Evolutionary conservation across 2,888 invertebrate genomes (phyloP), one percentile per base, ranked within the genome.

Genomic region (Pelosia muscerda): DNA sequence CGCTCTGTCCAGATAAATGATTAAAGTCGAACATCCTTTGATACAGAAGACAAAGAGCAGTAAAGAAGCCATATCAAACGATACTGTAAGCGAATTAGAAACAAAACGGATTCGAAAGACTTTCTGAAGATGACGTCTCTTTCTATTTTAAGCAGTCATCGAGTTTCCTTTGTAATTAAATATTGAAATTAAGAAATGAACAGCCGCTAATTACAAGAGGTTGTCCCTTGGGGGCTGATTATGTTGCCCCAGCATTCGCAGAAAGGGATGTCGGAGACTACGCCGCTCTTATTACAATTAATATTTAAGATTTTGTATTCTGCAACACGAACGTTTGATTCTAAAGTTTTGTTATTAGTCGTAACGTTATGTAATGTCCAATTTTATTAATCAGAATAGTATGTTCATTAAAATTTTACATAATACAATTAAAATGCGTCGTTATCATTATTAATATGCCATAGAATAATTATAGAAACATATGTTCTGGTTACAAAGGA

Each of bases 151-250:
- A 86, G 91, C 93, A 94, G 90, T 94, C 93, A 86, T 94, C 92
- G 94, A 93, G 94, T 94, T 94, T 94, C 95, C 95, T 95, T 95
- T 94, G 95, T 95, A 95, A 95, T 95, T 95, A 95, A 95, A 95
- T 95, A 95, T 95, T 95, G 95, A 95, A 95, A 95, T 95, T 95
- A 95, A 95, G 95, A 95, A 95, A 95, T 95, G 95, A 95, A 94
- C 95, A 95, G 94, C 93, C 95, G 93, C 94, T 95, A 95, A 95
- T 95, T 95, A 95, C 92, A 90, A 89, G 93, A 92, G 94, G 91
- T 92, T 94, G 95, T 95, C 95, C 95, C 95, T 93, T 79, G 93
- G 84, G 95, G 95, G 92, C 91, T 93, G 92, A 92, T 94, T 93
- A 90, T 87, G 89, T 90, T 88, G 89, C 90, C 91, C 92, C 87